Evolutionary conservation across 2,113 vertebrate species (phyloP).

Genomic region (Stigmatopora argus): DNA sequence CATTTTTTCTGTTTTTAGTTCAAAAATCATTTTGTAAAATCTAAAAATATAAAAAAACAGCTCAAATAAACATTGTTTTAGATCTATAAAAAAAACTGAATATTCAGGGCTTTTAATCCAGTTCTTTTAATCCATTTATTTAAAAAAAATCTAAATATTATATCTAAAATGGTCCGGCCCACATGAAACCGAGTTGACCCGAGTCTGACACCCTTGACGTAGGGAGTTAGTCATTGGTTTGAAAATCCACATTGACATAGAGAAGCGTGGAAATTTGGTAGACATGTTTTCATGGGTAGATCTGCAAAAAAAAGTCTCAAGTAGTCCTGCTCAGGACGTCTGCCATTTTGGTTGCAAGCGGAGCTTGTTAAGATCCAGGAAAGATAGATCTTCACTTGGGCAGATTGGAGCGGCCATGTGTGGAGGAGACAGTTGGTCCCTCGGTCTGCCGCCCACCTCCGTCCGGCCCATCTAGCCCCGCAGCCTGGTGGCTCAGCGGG

Average conservation of each 20-base stretch:
- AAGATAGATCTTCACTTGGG: conserved; percentile 24
- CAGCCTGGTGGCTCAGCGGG: conserved; percentile 44
- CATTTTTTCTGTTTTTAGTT: too few relatives aligned
- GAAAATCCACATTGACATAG: not conserved
- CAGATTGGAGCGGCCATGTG: conserved; percentile 60
- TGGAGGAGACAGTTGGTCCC: conserved; percentile 66
- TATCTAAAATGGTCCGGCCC: too few relatives aligned
- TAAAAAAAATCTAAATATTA: too few relatives aligned
- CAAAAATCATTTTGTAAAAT: too few relatives aligned
- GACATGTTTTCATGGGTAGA: not conserved
- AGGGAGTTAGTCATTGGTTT: too few relatives aligned
- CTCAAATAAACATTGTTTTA: too few relatives aligned
- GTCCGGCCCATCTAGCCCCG: not conserved
- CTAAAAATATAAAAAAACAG: too few relatives aligned
- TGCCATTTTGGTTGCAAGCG: not conserved
- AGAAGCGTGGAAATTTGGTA: not conserved
- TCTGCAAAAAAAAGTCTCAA: not conserved
- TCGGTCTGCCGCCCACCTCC: conserved; percentile 44
- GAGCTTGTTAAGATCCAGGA: not conserved
- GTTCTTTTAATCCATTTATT: too few relatives aligned
- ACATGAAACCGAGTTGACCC: too few relatives aligned
- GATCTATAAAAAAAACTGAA: too few relatives aligned
- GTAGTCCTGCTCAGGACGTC: not conserved
- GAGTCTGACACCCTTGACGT: too few relatives aligned
- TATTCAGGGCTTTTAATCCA: too few relatives aligned